Evolutionary conservation across 2,113 vertebrate species (phyloP), one percentile per base, ranked within the genome.

Genomic region (Pelusios castaneus): DNA sequence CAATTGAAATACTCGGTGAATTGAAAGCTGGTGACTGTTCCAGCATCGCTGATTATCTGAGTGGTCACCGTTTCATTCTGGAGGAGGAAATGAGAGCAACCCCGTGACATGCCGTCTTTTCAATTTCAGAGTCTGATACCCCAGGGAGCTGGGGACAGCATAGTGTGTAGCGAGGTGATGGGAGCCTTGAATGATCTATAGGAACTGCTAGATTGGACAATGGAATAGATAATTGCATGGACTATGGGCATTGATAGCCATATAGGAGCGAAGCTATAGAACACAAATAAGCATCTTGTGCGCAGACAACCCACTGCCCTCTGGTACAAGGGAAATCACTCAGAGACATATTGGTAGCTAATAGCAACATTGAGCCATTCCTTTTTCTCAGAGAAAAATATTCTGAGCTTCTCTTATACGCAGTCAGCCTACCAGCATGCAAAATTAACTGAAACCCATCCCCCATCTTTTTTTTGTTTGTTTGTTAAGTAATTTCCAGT

Each of bases 331-430:
- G 54, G 63, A 19, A 22, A 25, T 75, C 82, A 2, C 91, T 92
- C 90, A 47, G 58, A 86, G 86, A 29, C 38, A 27, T 56, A 38
- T 63, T 29, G 81, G 55, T 78, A 84, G 81, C 84, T 67, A 38
- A 58, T 54, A 51, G 89, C 84, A 58, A 83, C 31, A 78, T 79
- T 93, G 76, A 86, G 84, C 89, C 88, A 60, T 89, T 85, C 86
- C 34, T 38, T 80, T 93, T 95, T 92, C 88, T 90, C 88, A 89
- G 89, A 10, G 73, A 10, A n/a, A 80, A 91, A 91, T 82, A 94
- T 85, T 96, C 88, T 29, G 76, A 89, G 75, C 80, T 85, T 76
- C 73, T 95, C 90, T 90, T 87, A 4, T 45, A 16, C 8, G 2
- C 43, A 2, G 19, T 77, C 82, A 25, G 82, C 8, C 38, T 56